These are phyloP conservation scores for Malaclemys terrapin DNA, from an alignment of 2,113 vertebrate species.

Conservation along the genomic window DNA sequence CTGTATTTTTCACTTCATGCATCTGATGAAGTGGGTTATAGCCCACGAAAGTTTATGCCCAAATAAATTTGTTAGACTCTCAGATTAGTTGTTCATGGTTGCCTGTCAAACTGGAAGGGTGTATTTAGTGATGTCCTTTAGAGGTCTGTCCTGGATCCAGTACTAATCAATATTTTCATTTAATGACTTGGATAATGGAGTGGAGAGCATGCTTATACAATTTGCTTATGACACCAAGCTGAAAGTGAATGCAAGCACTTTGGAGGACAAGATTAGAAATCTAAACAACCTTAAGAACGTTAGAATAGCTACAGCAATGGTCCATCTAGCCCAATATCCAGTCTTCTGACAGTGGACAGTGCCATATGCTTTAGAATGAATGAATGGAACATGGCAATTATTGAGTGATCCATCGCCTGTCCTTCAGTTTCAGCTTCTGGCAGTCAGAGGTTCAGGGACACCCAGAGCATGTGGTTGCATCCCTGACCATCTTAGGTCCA, in stretches of 20 bases:
- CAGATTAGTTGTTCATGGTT: not conserved
- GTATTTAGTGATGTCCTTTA: not conserved
- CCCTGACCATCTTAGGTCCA: not conserved
- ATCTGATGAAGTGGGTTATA: too few species aligned
- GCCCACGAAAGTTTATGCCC: too few species aligned
- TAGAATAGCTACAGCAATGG: not conserved
- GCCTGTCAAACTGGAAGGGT: not conserved
- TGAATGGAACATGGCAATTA: not conserved
- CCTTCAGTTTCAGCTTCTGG: not conserved
- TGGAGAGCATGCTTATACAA: not conserved
- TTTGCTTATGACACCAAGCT: not conserved
- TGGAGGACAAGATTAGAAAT: not conserved
- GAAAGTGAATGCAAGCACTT: not conserved
- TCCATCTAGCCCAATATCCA: not conserved
- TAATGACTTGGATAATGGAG: not conserved
- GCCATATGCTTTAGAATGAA: not conserved
- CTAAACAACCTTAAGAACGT: not conserved
- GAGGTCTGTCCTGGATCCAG: not conserved
- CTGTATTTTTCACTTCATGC: too few species aligned
- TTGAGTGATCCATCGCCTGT: not conserved
- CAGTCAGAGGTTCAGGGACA: not conserved
- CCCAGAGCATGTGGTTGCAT: not conserved
- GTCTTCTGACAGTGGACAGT: not conserved
- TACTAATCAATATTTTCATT: not conserved
- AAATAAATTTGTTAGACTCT: not conserved